Conservation (phyloP, 2,888 invertebrate genomes). For the Scrobipalpa costella region DNA sequence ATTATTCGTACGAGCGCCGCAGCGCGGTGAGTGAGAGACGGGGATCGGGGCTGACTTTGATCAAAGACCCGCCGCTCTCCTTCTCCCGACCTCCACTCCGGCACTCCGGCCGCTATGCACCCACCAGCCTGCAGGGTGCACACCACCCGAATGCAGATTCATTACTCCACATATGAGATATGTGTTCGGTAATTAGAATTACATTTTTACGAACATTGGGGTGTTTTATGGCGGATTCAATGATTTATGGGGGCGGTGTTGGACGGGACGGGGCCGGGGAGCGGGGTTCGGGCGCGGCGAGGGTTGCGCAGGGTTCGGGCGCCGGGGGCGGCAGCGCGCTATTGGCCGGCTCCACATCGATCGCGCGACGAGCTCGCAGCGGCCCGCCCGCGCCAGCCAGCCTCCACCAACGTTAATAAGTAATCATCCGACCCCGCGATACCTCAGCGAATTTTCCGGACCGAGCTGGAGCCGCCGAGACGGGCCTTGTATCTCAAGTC, state of each 20-base stretch:
- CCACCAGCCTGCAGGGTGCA: constrained; percentile 46
- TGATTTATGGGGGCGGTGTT: constrained; percentile 80
- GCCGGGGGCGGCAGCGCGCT: constrained; percentile 72
- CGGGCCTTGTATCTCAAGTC: constrained; percentile 72
- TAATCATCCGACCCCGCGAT: constrained; percentile 79
- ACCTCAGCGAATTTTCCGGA: constrained; percentile 78
- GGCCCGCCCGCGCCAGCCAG: constrained; percentile 77
- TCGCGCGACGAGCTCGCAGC: constrained; percentile 72
- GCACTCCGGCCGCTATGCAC: constrained; percentile 48
- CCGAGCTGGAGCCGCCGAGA: constrained; percentile 73
- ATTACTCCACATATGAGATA: constrained; percentile 69
- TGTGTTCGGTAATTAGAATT: constrained; percentile 78
- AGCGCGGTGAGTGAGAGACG: constrained; percentile 54
- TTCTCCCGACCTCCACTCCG: constrained; percentile 60
- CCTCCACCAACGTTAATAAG: constrained; percentile 82
- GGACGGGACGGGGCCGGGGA: constrained; percentile 65
- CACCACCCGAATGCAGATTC: constrained; percentile 58
- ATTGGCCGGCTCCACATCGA: constrained; percentile 79
- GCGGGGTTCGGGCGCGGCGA: constrained; percentile 58
- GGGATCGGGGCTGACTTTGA: constrained; percentile 67
- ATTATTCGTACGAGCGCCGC: constrained; percentile 74
- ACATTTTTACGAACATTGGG: constrained; percentile 79
- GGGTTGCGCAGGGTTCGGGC: constrained; percentile 70
- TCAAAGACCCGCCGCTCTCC: constrained; percentile 60
- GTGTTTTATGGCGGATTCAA: constrained; percentile 80